Conservation (phyloP, 2,888 invertebrate genomes). For the Rhagonycha fulva region DNA sequence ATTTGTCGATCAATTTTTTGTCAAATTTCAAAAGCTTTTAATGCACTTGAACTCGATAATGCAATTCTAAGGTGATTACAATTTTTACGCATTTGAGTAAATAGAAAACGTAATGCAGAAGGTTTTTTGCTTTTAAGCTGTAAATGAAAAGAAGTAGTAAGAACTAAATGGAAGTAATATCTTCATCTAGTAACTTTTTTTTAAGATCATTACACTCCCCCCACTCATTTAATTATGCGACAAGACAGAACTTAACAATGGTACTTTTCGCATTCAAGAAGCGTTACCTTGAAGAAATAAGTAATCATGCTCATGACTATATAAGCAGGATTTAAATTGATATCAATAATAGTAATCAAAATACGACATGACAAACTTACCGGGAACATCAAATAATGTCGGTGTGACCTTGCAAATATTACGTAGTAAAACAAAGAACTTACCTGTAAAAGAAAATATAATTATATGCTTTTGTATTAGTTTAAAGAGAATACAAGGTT, state of each 20-base stretch:
- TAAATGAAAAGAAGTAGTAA: neutral
- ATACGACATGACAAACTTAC: constrained; percentile 29
- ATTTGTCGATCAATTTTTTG: neutral
- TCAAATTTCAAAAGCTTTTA: neutral
- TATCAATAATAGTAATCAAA: constrained; percentile 28
- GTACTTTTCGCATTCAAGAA: constrained; percentile 2
- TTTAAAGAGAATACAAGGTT: constrained; percentile 25
- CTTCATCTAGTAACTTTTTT: neutral
- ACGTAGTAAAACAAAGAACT: constrained; percentile 39
- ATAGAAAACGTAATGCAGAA: neutral
- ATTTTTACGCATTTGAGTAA: neutral
- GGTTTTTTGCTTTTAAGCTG: neutral
- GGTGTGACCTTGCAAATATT: constrained; percentile 33
- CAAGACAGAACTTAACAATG: neutral
- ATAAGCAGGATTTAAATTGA: constrained; percentile 25
- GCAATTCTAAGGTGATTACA: neutral
- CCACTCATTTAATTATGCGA: neutral
- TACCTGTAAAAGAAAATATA: constrained; percentile 40
- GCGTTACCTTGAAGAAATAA: constrained; percentile 13
- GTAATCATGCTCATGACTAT: constrained; percentile 11
- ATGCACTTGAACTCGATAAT: neutral
- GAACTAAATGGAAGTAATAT: neutral
- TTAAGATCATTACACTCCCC: neutral
- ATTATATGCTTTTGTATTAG: constrained; percentile 32
- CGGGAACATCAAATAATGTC: constrained; percentile 31